Evolutionary conservation across 2,888 invertebrate species (phyloP).

Genomic region (Arctia plantaginis): DNA sequence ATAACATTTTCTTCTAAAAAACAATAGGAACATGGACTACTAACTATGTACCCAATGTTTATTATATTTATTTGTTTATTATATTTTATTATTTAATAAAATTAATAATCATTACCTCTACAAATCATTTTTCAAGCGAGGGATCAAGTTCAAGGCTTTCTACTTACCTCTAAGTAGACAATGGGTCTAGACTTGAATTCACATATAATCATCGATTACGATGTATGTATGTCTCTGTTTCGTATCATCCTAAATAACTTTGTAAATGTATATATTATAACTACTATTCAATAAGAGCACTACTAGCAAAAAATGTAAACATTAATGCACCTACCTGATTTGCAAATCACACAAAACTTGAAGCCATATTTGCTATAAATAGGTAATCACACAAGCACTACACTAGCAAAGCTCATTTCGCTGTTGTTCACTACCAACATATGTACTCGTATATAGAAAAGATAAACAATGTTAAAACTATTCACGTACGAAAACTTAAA

Average conservation of each 20-base stretch:
- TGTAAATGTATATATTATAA: background rate
- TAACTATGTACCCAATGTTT: too few relatives aligned
- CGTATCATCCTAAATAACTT: background rate
- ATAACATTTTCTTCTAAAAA: background rate
- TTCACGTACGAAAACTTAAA: slow-evolving; percentile 33
- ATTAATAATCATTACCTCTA: background rate
- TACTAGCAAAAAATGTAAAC: slow-evolving; percentile 17
- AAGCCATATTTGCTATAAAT: slow-evolving; percentile 28
- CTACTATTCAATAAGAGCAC: background rate
- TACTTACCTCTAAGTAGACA: background rate
- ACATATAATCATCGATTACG: background rate
- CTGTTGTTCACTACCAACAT: slow-evolving; percentile 18
- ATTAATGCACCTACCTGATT: slow-evolving; percentile 46
- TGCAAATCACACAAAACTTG: slow-evolving; percentile 38
- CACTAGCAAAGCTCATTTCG: slow-evolving; percentile 40
- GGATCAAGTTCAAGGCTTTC: background rate
- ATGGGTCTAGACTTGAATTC: background rate
- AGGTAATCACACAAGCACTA: slow-evolving; percentile 32
- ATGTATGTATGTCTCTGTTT: background rate
- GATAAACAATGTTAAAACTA: slow-evolving; percentile 34
- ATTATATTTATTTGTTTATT: too few relatives aligned
- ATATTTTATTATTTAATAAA: too few relatives aligned
- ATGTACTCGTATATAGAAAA: slow-evolving; percentile 27
- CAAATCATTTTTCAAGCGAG: background rate
- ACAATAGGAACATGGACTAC: background rate